These are phyloP conservation scores for Allobates femoralis DNA, from an alignment of 2,797 vertebrate species.

Conservation along the genomic window DNA sequence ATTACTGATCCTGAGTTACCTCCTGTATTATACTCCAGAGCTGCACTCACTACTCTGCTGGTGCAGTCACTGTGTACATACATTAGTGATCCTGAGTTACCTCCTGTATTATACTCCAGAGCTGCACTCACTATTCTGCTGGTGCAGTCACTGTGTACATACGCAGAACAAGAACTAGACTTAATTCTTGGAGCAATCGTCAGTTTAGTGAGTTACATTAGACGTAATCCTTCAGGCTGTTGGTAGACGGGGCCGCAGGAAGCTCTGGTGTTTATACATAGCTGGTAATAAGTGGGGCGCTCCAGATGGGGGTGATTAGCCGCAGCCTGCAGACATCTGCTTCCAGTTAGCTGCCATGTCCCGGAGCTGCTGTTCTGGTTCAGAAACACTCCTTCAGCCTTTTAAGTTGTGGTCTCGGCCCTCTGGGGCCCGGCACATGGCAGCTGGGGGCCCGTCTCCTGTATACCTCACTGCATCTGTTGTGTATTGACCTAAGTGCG, in stretches of 20 bases:
- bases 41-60: background rate
- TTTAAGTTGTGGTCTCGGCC: background rate
- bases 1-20: background rate
- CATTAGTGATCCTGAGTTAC: background rate
- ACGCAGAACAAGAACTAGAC: background rate
- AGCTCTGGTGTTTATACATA: conserved; percentile 18
- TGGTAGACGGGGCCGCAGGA: background rate
- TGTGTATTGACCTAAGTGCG: background rate
- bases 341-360: background rate
- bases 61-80: background rate
- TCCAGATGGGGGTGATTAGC: conserved; percentile 10
- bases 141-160: background rate
- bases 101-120: background rate
- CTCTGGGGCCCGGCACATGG: background rate
- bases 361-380: conserved; percentile 37
- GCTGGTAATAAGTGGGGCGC: background rate
- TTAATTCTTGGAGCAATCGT: background rate
- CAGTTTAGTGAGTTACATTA: background rate
- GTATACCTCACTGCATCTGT: conserved; percentile 19
- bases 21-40: background rate
- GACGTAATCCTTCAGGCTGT: background rate
- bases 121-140: background rate
- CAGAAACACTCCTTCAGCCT: conserved; percentile 32
- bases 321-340: conserved; percentile 25
- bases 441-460: background rate